phyloP scores from a whole-genome alignment of 2,888 invertebrate species.

The Dryococelus australis region DNA sequence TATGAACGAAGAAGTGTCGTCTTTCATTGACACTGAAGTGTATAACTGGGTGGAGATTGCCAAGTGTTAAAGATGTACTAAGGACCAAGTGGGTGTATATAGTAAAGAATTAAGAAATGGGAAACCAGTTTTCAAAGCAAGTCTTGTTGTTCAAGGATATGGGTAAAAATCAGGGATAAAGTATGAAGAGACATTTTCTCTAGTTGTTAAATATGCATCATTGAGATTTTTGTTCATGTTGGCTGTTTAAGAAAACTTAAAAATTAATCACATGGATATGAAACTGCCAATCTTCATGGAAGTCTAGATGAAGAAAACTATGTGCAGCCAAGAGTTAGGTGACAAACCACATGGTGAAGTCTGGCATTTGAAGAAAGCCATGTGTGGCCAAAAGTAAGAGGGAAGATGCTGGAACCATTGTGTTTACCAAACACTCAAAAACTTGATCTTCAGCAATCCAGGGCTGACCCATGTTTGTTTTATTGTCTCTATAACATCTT shows the following conservation, averaged over 20 bases:
- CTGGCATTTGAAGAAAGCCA: neutral
- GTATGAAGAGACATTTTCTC: constrained; percentile 11
- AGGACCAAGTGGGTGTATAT: constrained; percentile 5
- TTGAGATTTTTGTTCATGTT: neutral
- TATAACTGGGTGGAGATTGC: neutral
- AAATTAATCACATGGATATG: neutral
- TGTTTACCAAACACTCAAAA: neutral
- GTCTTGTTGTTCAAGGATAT: neutral
- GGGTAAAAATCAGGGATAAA: neutral
- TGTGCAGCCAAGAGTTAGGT: neutral
- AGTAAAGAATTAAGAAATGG: neutral
- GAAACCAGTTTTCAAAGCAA: neutral
- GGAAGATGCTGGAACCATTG: constrained; percentile 23
- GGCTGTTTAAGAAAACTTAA: neutral
- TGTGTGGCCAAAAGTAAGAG: neutral
- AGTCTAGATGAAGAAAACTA: neutral
- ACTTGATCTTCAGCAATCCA: too few species aligned
- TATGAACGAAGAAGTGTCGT: neutral
- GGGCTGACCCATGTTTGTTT: too few species aligned
- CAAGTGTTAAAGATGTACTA: neutral
- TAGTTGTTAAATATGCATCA: neutral
- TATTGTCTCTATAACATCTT: too few species aligned
- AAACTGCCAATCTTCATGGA: neutral
- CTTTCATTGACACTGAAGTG: neutral
- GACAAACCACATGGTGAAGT: neutral